Conservation (phyloP, 2,113 vertebrate genomes). For the Lepidothrix coronata region DNA sequence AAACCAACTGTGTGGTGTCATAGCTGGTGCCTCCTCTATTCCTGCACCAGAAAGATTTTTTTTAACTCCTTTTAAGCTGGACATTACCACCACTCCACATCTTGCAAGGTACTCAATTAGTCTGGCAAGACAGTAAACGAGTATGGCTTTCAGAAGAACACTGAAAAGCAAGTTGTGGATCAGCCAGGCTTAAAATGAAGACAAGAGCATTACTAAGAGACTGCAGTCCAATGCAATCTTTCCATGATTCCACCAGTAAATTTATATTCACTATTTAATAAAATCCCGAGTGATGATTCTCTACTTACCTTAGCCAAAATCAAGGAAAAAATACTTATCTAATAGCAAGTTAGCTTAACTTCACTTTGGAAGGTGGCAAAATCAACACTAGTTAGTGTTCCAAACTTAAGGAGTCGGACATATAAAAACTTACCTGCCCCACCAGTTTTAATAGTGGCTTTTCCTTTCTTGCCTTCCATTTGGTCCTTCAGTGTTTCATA, state of each 20-base stretch:
- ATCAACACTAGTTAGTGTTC: background rate
- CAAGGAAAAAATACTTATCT: background rate
- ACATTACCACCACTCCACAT: background rate
- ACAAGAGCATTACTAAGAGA: background rate
- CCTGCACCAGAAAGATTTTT: background rate
- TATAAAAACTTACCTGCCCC: conserved; percentile 77
- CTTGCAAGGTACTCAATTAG: background rate
- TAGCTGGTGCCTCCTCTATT: background rate
- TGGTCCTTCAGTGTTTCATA: conserved; percentile 97
- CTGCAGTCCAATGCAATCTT: background rate
- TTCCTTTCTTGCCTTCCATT: conserved; percentile 93
- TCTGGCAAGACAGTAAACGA: background rate
- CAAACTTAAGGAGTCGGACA: background rate
- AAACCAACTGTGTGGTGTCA: background rate
- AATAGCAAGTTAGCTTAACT: background rate
- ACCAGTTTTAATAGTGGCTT: conserved; percentile 88
- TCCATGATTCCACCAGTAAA: background rate
- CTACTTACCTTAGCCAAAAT: background rate
- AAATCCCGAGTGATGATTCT: background rate
- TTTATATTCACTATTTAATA: background rate
- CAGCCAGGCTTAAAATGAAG: background rate
- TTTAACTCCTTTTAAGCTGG: background rate
- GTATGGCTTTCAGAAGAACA: background rate
- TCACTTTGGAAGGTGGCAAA: background rate
- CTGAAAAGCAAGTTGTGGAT: background rate